These are phyloP conservation scores for Dipodomys spectabilis DNA, from an alignment of 2,113 vertebrate genomes.

Conservation along the genomic window DNA sequence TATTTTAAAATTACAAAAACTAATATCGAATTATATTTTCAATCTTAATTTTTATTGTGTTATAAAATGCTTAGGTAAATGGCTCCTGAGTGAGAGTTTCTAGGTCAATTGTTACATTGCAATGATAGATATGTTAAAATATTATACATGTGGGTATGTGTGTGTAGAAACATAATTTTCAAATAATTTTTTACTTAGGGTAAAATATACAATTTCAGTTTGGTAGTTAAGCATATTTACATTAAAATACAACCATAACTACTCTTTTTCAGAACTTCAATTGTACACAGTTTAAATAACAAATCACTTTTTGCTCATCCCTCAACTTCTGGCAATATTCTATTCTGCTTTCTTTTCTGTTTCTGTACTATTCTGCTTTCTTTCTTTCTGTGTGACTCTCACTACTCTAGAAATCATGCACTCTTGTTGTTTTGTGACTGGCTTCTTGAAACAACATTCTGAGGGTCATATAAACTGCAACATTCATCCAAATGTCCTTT, in stretches of 20 bases:
- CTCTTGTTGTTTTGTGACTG: background rate
- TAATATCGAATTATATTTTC: background rate
- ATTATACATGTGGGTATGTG: no score
- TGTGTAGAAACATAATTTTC: background rate
- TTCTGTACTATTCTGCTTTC: background rate
- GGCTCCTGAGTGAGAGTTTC: background rate
- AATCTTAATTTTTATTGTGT: background rate
- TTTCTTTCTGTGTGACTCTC: background rate
- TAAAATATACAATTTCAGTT: background rate
- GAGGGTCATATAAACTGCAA: background rate
- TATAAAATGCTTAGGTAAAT: conserved; percentile 2
- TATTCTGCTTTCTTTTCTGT: background rate
- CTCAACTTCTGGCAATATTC: background rate
- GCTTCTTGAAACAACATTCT: background rate
- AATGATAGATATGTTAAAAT: background rate
- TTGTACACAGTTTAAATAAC: background rate
- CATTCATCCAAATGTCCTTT: background rate
- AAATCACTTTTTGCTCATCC: background rate
- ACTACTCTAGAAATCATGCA: background rate
- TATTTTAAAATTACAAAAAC: conserved; percentile 15
- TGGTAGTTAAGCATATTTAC: background rate
- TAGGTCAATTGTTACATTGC: background rate
- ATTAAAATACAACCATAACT: background rate
- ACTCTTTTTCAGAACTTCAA: background rate
- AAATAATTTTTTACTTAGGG: background rate